These are phyloP conservation scores for Orchestes rusci DNA, from an alignment of 2,888 invertebrate genomes.

Conservation along the genomic window DNA sequence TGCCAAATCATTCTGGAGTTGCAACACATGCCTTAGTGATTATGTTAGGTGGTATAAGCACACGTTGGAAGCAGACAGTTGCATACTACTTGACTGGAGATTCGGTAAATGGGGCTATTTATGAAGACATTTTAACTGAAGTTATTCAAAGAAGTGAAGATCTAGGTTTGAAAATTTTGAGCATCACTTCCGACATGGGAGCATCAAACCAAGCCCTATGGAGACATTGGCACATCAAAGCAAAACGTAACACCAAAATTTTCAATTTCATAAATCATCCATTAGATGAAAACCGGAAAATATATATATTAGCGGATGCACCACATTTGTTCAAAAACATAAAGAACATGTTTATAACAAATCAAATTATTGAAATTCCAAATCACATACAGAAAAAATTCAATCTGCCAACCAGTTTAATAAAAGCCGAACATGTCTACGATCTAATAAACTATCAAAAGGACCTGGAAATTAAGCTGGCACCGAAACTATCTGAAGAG, in stretches of 20 bases:
- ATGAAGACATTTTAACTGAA: constrained; percentile 24
- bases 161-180: constrained; percentile 23
- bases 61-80: constrained; percentile 32
- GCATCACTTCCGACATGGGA: constrained; percentile 31
- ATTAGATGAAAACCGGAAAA: too few species aligned
- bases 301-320: too few species aligned
- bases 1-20: constrained; percentile 22
- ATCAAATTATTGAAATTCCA: too few species aligned
- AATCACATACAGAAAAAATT: too few species aligned
- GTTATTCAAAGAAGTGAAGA: constrained; percentile 24
- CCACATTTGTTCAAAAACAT: too few species aligned
- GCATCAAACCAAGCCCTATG: constrained; percentile 29
- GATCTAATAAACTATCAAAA: too few species aligned
- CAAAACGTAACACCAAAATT: constrained; percentile 12
- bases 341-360: too few species aligned
- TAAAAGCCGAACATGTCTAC: too few species aligned
- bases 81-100: constrained; percentile 31
- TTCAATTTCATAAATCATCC: constrained; percentile 23
- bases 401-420: too few species aligned
- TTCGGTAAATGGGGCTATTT: constrained; percentile 26
- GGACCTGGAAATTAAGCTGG: too few species aligned
- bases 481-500: too few species aligned
- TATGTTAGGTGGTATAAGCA: constrained; percentile 29
- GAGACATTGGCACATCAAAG: constrained; percentile 24
- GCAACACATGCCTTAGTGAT: constrained; percentile 31